Base-by-base conservation (phyloP, 1,140 invertebrate genomes). In the Drosophila biarmipes region DNA sequence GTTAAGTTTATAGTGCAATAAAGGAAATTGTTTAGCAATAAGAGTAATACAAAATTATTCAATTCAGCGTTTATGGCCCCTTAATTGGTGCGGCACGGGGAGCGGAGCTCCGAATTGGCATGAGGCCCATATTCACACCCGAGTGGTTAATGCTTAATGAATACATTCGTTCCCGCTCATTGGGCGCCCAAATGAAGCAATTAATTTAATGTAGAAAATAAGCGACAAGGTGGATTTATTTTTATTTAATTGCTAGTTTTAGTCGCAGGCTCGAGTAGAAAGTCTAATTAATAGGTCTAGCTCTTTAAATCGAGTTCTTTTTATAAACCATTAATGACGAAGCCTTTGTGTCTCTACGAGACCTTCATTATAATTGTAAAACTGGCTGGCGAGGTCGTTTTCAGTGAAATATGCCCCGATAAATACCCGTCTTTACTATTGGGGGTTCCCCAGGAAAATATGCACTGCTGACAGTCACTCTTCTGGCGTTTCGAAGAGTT, bases 1-100 rank as follows among this genome's bases (percentile, higher is more conserved):
- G 58, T 77, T 56, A 76, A 76, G 62, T 67, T 76, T 76, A 76
- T 76, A 59, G 73, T 48, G 73, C 62, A 53, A 76, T 76, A 46
- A 76, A 53, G 52, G 48, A 67, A 76, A 76, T 76, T 74, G 72
- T 74, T 74, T 57, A 64, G 59, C 72, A 55, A 73, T 73, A 73
- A 73, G 68, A 56, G 57, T 54, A 48, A 73, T 73, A 73, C 56
- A 63, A 74, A 73, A 74, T 74, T 64, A 76, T 76, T 76, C 62
- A 75, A 76, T 59, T 76, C 53, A 52, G 42, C 34, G 49, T 76
- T 76, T 75, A 76, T 67, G 59, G 73, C 17, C 72, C 46, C 61
- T 67, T 76, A 67, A 76, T 75, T 76, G 72, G 63, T 67, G 62
- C 48, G 61, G 53, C 31, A 48, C 42, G 53, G 54, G 38, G 48